Conservation (phyloP, 2,797 vertebrate species). For the Balearica regulorum region DNA sequence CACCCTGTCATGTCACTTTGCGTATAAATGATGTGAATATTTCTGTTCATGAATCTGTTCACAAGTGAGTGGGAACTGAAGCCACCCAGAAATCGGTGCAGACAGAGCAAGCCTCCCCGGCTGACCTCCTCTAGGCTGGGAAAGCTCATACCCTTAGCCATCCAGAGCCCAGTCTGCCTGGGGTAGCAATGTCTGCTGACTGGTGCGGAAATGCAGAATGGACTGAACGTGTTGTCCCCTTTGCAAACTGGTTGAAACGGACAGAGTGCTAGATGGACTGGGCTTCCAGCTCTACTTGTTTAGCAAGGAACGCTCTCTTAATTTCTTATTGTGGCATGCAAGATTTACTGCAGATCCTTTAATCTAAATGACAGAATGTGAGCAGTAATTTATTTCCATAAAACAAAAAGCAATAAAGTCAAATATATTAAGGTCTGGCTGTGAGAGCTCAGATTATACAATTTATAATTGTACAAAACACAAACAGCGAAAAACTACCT, state of each 20-base stretch:
- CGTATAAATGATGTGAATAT: neutral
- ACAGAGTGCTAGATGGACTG: neutral
- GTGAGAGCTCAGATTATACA: slow-evolving; percentile 65
- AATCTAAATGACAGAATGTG: slow-evolving; percentile 74
- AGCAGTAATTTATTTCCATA: slow-evolving; percentile 78
- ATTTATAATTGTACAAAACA: slow-evolving; percentile 73
- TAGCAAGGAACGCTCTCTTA: slow-evolving; percentile 64
- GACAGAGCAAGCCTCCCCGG: neutral
- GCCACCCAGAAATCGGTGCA: accelerated
- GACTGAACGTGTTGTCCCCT: neutral
- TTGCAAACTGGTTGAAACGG: neutral
- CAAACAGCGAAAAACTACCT: slow-evolving; percentile 15
- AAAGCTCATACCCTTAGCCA: neutral
- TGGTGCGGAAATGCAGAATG: neutral
- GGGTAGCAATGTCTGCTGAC: neutral
- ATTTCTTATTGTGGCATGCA: slow-evolving; percentile 70
- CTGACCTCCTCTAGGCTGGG: neutral
- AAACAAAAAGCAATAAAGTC: slow-evolving; percentile 77
- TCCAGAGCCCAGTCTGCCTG: neutral
- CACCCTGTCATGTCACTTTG: neutral
- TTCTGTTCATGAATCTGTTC: neutral
- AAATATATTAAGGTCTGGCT: slow-evolving; percentile 73
- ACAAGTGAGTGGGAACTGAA: accelerated
- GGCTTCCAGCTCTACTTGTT: neutral
- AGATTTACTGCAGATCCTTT: slow-evolving; percentile 75